phyloP scores from a whole-genome alignment of 1,140 invertebrate genomes.

The Drosophila nebulosa region DNA sequence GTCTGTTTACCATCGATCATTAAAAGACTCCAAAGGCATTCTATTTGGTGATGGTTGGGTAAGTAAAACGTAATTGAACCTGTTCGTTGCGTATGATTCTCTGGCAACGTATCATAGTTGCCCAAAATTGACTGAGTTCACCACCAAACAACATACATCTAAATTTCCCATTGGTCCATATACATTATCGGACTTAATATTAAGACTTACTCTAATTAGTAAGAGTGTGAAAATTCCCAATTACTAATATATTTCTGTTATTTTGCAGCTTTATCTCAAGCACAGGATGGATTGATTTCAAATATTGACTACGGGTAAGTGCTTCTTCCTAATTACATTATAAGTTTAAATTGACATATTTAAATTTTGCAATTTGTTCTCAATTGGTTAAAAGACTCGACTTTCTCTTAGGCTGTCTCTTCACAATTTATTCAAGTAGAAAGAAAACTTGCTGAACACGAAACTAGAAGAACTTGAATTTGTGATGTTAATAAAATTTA shows the following conservation, averaged over 20 bases:
- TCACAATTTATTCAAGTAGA: not conserved
- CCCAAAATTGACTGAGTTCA: too few species aligned
- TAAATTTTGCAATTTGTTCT: too few species aligned
- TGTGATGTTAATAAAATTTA: conserved; percentile 15
- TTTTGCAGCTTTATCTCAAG: not conserved
- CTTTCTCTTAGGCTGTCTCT: too few species aligned
- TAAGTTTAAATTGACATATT: too few species aligned
- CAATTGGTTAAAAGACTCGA: too few species aligned
- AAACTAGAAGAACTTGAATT: not conserved
- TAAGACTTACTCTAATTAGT: not conserved
- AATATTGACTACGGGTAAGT: too few species aligned
- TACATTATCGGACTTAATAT: too few species aligned
- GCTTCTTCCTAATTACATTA: too few species aligned
- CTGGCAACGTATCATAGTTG: too few species aligned
- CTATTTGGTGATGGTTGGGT: not conserved
- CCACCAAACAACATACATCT: too few species aligned
- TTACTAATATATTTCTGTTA: not conserved
- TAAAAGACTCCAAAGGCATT: not conserved
- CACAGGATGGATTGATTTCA: not conserved
- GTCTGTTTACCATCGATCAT: not conserved
- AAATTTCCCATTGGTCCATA: too few species aligned
- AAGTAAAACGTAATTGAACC: not conserved
- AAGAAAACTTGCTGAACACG: not conserved
- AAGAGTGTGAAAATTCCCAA: not conserved
- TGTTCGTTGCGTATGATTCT: not conserved